These are phyloP conservation scores for Uloborus plumipes DNA, from an alignment of 2,888 invertebrate genomes.

Conservation along the genomic window DNA sequence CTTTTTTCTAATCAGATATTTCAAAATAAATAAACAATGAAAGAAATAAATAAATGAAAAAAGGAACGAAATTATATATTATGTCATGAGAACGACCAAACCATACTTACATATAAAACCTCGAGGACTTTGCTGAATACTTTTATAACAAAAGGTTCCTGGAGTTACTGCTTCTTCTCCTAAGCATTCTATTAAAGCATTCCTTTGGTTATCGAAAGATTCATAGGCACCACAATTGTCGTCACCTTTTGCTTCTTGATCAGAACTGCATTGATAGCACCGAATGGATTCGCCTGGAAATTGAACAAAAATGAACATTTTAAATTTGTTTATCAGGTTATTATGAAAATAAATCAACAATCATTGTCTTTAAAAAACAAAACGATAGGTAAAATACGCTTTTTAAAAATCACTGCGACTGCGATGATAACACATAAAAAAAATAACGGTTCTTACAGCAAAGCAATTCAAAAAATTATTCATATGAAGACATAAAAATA, in stretches of 20 bases:
- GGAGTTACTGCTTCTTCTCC: slow-evolving; percentile 94
- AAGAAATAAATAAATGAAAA: too few species aligned
- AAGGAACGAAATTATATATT: too few species aligned
- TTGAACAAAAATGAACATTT: background rate
- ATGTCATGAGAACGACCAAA: too few species aligned
- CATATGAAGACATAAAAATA: background rate
- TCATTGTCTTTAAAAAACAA: background rate
- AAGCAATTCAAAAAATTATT: too few species aligned
- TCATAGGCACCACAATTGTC: slow-evolving; percentile 93
- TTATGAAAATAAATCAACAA: background rate
- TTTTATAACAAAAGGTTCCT: slow-evolving; percentile 96
- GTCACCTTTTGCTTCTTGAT: slow-evolving; percentile 83
- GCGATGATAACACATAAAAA: too few species aligned
- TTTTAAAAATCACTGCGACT: background rate
- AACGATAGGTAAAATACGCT: background rate
- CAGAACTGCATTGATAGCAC: slow-evolving; percentile 94
- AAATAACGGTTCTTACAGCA: too few species aligned
- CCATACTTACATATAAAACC: slow-evolving; percentile 91
- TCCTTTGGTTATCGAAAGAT: slow-evolving; percentile 84
- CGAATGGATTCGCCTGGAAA: slow-evolving; percentile 75
- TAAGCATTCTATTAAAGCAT: slow-evolving; percentile 92
- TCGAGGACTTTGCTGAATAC: slow-evolving; percentile 91
- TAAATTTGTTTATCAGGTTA: background rate
- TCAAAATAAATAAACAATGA: too few species aligned
- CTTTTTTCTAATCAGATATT: too few species aligned